phyloP scores from a whole-genome alignment of 2,888 invertebrate genomes.

The Notocelia uddmanniana region DNA sequence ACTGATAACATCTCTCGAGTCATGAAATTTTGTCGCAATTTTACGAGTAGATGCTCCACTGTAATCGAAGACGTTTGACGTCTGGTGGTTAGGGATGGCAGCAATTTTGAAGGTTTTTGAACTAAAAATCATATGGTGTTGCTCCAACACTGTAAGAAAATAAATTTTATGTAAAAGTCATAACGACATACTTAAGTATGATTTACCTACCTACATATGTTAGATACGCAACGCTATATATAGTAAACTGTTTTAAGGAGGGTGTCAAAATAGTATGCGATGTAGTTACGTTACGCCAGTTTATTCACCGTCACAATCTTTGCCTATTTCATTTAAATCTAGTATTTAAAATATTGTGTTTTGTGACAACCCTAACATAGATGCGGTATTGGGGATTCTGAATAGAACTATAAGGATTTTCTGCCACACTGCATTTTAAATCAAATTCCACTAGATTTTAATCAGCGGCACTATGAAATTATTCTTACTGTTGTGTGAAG shows the following conservation, averaged over 20 bases:
- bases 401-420: constrained; percentile 39
- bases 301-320: too few relatives aligned
- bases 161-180: too few relatives aligned
- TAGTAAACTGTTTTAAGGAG: too few relatives aligned
- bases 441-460: constrained; percentile 36
- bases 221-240: too few relatives aligned
- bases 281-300: too few relatives aligned
- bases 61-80: constrained; percentile 41
- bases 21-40: constrained; percentile 45
- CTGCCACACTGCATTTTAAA: constrained; percentile 35
- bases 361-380: constrained; percentile 23
- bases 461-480: constrained; percentile 33
- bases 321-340: too few relatives aligned
- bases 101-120: background rate
- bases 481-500: constrained; percentile 4
- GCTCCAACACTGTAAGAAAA: too few relatives aligned
- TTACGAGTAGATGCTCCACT: constrained; percentile 39
- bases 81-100: constrained; percentile 33
- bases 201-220: too few relatives aligned
- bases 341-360: too few relatives aligned
- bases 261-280: too few relatives aligned
- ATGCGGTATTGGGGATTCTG: constrained; percentile 24
- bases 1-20: constrained; percentile 43
- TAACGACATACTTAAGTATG: too few relatives aligned
- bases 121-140: background rate